Evolutionary conservation across 2,888 invertebrate species (phyloP).

Genomic region (Amblyjoppa proteus): DNA sequence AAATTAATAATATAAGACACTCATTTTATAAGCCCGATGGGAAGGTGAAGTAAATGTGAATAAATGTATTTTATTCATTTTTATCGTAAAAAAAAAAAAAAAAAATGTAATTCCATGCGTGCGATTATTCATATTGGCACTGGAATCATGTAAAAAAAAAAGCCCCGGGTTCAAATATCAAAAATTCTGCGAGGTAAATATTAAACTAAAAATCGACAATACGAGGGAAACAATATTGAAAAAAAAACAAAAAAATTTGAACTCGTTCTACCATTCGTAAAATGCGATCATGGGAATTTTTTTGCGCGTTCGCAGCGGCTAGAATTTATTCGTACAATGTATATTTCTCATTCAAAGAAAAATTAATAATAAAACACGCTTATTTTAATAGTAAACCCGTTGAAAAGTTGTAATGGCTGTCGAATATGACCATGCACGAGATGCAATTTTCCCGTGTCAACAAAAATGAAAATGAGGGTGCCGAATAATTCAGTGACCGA

Average conservation of each 20-base stretch:
- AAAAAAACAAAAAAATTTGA: not conserved
- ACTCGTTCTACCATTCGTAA: not conserved
- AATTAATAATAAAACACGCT: not conserved
- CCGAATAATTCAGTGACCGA: constrained; percentile 44
- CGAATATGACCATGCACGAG: not conserved
- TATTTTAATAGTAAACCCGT: not conserved
- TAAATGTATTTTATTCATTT: not conserved
- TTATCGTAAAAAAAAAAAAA: not conserved
- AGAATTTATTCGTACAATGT: not conserved
- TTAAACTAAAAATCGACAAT: not conserved
- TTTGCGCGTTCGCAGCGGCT: not conserved
- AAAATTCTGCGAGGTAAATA: not conserved
- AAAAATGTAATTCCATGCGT: not conserved
- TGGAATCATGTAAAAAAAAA: not conserved
- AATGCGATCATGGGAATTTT: not conserved
- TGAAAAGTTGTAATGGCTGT: not conserved
- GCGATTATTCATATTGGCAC: not conserved
- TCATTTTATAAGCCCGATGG: no score
- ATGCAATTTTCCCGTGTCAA: not conserved
- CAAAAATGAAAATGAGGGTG: constrained; percentile 37
- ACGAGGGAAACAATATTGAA: not conserved
- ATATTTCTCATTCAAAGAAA: not conserved
- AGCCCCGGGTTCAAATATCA: not conserved
- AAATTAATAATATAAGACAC: no score
- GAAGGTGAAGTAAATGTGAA: not conserved